Evolutionary conservation across 2,113 vertebrate genomes (phyloP).

Genomic region (Gavialis gangeticus): DNA sequence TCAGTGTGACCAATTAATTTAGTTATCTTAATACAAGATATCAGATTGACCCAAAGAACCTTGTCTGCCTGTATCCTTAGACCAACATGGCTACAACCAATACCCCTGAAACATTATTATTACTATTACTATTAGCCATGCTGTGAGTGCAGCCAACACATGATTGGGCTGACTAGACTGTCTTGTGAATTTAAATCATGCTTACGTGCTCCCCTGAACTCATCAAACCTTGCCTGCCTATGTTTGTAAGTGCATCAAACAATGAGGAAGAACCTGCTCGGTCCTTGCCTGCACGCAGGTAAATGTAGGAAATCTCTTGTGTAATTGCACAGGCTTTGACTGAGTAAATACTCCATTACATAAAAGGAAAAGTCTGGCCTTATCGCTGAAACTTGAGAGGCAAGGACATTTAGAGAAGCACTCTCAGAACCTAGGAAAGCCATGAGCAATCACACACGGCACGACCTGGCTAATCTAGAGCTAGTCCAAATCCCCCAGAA

Average conservation of each 20-base stretch:
- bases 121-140: neutral
- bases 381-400: fast-evolving
- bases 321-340: neutral
- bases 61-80: no score
- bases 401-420: neutral
- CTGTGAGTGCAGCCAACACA: neutral
- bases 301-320: fast-evolving
- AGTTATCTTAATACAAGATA: no score
- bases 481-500: neutral
- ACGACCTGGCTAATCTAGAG: neutral
- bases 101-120: no score
- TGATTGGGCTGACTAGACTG: constrained; percentile 4
- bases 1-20: no score
- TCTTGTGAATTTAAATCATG: neutral
- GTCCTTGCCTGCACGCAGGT: neutral
- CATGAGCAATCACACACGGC: neutral
- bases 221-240: neutral
- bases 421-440: neutral
- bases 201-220: neutral
- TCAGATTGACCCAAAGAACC: no score
- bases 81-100: no score
- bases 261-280: neutral
- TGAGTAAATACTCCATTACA: neutral
- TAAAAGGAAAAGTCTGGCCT: neutral
- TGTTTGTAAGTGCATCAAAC: neutral